Base-by-base conservation (phyloP, 2,888 invertebrate species). In the Scrobipalpa costella region DNA sequence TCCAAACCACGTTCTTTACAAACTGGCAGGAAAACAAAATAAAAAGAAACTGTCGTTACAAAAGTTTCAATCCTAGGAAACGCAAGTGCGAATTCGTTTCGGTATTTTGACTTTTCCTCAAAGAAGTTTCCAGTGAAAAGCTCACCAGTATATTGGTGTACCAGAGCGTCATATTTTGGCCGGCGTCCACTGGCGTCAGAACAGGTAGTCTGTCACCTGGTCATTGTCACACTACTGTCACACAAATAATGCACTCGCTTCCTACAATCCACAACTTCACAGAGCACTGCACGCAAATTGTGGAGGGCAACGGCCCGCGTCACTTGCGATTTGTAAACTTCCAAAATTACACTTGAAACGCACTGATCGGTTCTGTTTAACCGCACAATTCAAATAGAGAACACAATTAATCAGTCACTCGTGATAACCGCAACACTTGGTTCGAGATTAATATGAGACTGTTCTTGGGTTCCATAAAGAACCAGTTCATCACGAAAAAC, bases 151-250 rank as follows among this genome's bases (percentile, higher is more conserved):
- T 80, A 78, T 91, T 87, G 70, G 90, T 90, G 82, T 91, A 91
- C 91, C 91, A 91, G 72, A 91, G 86, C 80, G 91, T 91, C 91
- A 91, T 91, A 78, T 79, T 72, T 90, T 90, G 91, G 90, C 90
- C 68, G 76, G 71, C 72, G 77, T 88, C 90, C 91, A 90, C 78
- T 71, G 74, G 78, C 86, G 87, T 55, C 89, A 89, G 76, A 77
- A 76, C 76, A 77, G 76, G 77, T 77, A 84, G 50, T 27, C 33
- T 13, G 36, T 55, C 76, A 76, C 78, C 74, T 83, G 87, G 81
- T 83, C 86, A 87, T 86, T 84, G 85, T 88, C 85, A 81, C 79
- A 21, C 5, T 7, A 9, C 79, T 58, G 38, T 58, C 75, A 74
- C 72, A 78, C 77, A 77, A 78, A 71, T 70, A 68, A 67, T 66